These are phyloP conservation scores for Strigops habroptila DNA, from an alignment of 2,113 vertebrate species.

Conservation along the genomic window DNA sequence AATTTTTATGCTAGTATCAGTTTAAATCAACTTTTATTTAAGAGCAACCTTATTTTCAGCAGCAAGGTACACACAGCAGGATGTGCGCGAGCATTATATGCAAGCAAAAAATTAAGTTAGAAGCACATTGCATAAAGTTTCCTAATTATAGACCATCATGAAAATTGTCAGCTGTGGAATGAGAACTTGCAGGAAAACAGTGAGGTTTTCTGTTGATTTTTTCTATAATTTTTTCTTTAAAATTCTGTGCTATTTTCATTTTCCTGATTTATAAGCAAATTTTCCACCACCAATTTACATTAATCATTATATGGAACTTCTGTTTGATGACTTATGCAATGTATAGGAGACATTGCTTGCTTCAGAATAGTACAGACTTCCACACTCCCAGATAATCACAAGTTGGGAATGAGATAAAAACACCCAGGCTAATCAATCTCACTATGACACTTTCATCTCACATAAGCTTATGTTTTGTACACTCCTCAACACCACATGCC, in stretches of 20 bases:
- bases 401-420: not conserved
- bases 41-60: not conserved
- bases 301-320: not conserved
- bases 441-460: accelerated
- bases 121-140: not conserved
- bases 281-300: not conserved
- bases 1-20: not conserved
- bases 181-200: not conserved
- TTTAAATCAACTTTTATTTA: not conserved
- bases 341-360: not conserved
- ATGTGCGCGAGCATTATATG: not conserved
- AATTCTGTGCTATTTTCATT: not conserved
- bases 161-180: not conserved
- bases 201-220: accelerated
- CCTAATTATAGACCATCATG: not conserved
- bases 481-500: accelerated
- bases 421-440: not conserved
- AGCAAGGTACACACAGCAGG: not conserved
- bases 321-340: not conserved
- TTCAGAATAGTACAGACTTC: not conserved
- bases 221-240: not conserved
- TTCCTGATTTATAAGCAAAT: not conserved
- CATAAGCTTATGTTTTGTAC: not conserved
- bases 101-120: not conserved
- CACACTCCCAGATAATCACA: not conserved